phyloP scores from a whole-genome alignment of 2,797 vertebrate species.

The Danionella dracula region DNA sequence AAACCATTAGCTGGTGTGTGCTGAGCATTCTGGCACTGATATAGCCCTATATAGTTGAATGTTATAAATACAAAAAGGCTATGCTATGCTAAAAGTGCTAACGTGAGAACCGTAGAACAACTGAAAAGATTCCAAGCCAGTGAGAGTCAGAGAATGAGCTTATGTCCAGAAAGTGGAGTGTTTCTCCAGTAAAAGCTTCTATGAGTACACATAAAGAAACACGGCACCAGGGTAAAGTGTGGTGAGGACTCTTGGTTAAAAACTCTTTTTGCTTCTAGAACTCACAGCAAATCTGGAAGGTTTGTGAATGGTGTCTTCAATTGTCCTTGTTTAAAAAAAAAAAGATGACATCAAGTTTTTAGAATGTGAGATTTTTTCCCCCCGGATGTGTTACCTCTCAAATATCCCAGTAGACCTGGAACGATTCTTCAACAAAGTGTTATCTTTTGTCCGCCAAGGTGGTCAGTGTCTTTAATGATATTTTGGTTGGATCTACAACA shows the following conservation, averaged over 20 bases:
- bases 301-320: conserved; percentile 57
- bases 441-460: conserved; percentile 48
- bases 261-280: conserved; percentile 52
- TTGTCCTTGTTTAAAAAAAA: conserved; percentile 55
- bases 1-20: no score
- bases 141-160: no score
- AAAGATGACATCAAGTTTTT: conserved; percentile 67
- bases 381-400: conserved; percentile 53
- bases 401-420: conserved; percentile 54
- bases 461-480: conserved; percentile 24
- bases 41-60: no score
- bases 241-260: conserved; percentile 37
- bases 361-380: conserved; percentile 46
- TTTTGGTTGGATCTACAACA: conserved; percentile 68
- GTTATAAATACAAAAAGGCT: no score
- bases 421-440: conserved; percentile 51
- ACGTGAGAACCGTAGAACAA: no score
- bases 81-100: no score
- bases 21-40: no score
- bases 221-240: conserved; percentile 26
- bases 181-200: conserved; percentile 35
- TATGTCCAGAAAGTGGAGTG: conserved; percentile 24
- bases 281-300: conserved; percentile 60
- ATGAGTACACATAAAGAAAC: conserved; percentile 21
- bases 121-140: no score